Conservation (phyloP, 2,888 invertebrate genomes). For the Acanthosepion lycidas region DNA sequence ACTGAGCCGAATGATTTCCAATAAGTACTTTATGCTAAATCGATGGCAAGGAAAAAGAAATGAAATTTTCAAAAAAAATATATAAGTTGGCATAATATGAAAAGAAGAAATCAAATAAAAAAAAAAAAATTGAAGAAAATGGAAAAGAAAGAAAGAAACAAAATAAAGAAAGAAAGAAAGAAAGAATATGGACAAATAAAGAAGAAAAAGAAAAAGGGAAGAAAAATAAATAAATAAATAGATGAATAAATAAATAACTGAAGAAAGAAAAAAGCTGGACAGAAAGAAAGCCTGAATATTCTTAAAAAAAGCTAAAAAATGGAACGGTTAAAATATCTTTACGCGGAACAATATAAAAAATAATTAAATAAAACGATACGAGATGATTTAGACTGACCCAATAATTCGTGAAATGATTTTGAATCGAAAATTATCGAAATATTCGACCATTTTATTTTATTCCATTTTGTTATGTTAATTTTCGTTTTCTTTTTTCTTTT, state of each 20-base stretch:
- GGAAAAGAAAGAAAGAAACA: too few species aligned
- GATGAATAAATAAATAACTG: too few species aligned
- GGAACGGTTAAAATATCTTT: too few species aligned
- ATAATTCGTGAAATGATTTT: not conserved
- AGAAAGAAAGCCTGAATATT: not conserved
- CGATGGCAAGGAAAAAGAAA: not conserved
- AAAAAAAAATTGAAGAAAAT: too few species aligned
- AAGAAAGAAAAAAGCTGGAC: not conserved
- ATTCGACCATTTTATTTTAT: not conserved
- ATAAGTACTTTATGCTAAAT: not conserved
- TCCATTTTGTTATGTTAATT: not conserved
- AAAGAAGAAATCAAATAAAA: not conserved
- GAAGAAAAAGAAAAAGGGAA: too few species aligned
- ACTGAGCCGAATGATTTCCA: not conserved
- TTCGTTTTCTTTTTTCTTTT: not conserved
- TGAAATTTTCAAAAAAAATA: not conserved
- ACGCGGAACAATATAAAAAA: too few species aligned
- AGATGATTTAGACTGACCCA: not conserved
- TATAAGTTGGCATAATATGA: not conserved
- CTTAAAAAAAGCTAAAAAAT: too few species aligned
- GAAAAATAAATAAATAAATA: too few species aligned
- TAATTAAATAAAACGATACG: too few species aligned
- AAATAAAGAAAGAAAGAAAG: too few species aligned
- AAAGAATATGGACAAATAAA: too few species aligned
- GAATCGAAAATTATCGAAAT: not conserved